phyloP scores from a whole-genome alignment of 2,888 invertebrate species.

The Nipponacmea schrenckii region DNA sequence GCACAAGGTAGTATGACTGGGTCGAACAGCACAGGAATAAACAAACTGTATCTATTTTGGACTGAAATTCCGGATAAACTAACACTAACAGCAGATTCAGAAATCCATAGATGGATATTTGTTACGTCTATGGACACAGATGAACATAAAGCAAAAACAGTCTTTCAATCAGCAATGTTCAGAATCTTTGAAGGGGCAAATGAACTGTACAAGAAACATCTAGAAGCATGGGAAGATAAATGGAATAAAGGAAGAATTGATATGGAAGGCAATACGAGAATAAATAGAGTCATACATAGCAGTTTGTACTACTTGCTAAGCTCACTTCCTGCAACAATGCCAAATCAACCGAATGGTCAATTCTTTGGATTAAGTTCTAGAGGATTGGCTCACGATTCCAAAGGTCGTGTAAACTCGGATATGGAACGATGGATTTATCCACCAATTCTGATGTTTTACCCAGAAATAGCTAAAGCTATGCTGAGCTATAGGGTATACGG shows the following conservation, averaged over 20 bases:
- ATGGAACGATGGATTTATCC: constrained; percentile 49
- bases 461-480: constrained; percentile 37
- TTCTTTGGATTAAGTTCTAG: constrained; percentile 39
- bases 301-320: constrained; percentile 49
- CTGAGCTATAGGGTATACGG: constrained; percentile 33
- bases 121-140: constrained; percentile 28
- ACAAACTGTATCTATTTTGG: constrained; percentile 14
- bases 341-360: constrained; percentile 26
- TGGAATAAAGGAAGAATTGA: constrained; percentile 33
- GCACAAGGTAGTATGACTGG: constrained; percentile 15
- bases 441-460: constrained; percentile 45
- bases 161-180: constrained; percentile 20
- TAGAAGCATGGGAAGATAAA: constrained; percentile 36
- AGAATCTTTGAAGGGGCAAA: constrained; percentile 7
- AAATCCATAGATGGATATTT: constrained; percentile 20
- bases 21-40: neutral
- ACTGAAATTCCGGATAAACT: constrained; percentile 3
- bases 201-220: constrained; percentile 27
- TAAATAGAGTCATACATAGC: constrained; percentile 37
- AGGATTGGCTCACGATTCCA: constrained; percentile 39
- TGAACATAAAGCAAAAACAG: constrained; percentile 19
- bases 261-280: constrained; percentile 32
- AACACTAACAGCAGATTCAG: neutral
- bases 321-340: constrained; percentile 40
- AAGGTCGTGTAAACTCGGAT: constrained; percentile 52